Conservation (phyloP, 2,797 vertebrate genomes). For the Petrocephalus sullivani region DNA sequence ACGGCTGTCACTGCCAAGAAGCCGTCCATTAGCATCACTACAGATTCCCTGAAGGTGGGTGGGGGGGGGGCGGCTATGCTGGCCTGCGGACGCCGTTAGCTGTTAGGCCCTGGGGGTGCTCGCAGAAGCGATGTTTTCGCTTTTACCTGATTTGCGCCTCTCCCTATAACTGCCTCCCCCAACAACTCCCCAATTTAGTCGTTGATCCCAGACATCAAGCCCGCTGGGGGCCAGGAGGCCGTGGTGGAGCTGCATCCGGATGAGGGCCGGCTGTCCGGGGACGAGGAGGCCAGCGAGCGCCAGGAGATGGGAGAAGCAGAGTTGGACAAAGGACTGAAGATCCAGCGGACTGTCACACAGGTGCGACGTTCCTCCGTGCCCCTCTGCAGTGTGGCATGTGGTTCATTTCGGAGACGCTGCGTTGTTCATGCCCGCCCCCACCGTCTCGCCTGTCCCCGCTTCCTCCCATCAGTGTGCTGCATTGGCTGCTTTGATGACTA, state of each 20-base stretch:
- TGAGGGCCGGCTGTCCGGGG: slow-evolving; percentile 77
- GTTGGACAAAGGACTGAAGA: slow-evolving; percentile 78
- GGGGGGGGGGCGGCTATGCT: background rate
- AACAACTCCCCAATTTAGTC: slow-evolving; percentile 54
- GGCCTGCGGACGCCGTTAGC: background rate
- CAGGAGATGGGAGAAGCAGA: slow-evolving; percentile 45
- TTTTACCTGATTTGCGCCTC: background rate
- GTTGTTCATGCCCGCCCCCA: background rate
- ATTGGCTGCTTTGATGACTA: background rate
- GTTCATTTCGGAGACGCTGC: background rate
- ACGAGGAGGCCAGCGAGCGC: slow-evolving; percentile 65
- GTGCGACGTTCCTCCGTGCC: slow-evolving; percentile 40
- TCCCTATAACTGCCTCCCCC: background rate
- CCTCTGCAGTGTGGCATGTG: background rate
- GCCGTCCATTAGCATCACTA: slow-evolving; percentile 87
- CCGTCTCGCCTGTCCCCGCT: background rate
- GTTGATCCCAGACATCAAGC: slow-evolving; percentile 83
- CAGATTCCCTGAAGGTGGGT: slow-evolving; percentile 81
- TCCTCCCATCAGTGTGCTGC: background rate
- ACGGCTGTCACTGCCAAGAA: slow-evolving; percentile 82
- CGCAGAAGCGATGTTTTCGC: background rate
- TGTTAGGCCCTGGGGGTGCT: background rate
- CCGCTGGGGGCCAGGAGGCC: slow-evolving; percentile 53
- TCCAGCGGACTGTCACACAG: slow-evolving; percentile 88
- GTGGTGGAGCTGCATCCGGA: slow-evolving; percentile 83